Percentiles rank a stretch among this genome's conserved stretches.
phyloP scores from a whole-genome alignment of 1,140 invertebrate species.

The Drosophila arizonae region DNA sequence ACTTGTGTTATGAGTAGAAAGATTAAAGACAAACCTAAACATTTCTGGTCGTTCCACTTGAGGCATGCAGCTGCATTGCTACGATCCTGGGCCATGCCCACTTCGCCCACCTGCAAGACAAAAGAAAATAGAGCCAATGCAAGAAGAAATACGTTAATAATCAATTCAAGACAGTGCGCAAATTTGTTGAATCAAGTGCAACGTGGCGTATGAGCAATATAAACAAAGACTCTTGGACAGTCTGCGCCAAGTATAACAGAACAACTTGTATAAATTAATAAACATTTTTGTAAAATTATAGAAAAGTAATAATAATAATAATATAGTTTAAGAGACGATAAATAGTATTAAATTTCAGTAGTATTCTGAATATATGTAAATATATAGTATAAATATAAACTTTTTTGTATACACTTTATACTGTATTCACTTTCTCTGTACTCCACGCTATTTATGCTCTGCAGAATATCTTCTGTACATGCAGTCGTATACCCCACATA shows the following conservation, averaged over 20 bases:
- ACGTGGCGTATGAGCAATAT: slow-evolving; percentile 11
- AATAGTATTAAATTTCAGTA: too few species aligned
- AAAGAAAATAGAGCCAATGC: neutral
- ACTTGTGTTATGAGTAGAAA: slow-evolving; percentile 71
- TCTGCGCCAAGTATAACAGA: too few species aligned
- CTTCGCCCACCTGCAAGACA: slow-evolving; percentile 70
- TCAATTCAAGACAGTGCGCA: neutral
- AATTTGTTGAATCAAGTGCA: neutral
- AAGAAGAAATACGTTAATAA: neutral
- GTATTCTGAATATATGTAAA: too few species aligned
- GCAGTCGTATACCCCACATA: too few species aligned
- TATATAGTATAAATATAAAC: too few species aligned
- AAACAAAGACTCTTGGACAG: neutral
- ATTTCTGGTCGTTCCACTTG: slow-evolving; percentile 77
- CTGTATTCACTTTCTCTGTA: too few species aligned
- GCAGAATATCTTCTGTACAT: too few species aligned
- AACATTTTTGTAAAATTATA: neutral
- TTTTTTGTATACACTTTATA: too few species aligned
- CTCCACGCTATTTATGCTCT: too few species aligned
- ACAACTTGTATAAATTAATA: neutral
- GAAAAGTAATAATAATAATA: neutral
- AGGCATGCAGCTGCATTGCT: slow-evolving; percentile 71
- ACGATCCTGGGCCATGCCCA: slow-evolving; percentile 62
- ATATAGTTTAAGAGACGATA: neutral
- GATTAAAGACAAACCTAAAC: slow-evolving; percentile 81